Evolutionary conservation across 2,888 invertebrate genomes (phyloP), one percentile per base, ranked within the genome.

Genomic region (Andrena bicolor): DNA sequence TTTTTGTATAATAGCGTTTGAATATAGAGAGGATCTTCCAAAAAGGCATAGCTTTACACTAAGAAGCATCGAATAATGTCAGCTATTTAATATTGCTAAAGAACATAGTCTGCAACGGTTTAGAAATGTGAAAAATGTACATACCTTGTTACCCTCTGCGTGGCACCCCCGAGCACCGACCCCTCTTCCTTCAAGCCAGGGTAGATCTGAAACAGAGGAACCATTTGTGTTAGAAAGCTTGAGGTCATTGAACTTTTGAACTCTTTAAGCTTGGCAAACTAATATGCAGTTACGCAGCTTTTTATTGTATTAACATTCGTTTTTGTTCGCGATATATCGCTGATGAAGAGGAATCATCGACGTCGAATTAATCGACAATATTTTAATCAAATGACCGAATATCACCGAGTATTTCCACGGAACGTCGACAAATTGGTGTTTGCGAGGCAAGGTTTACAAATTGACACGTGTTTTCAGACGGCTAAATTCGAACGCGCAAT

Each of bases 141-240:
- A 78, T 88, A 93, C 93, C 93, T 93, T 76, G 93, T 93, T 76
- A 93, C 93, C 89, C 93, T 86, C 70, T 93, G 93, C 61, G 93
- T 93, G 20, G 93, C 92, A 64, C 92, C 92, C 60, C 93, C 93
- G 53, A 93, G 90, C 10, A 93, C 92, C 28, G 93, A 93, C 20
- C 93, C 92, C 23, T 93, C 93, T 81, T 93, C 93, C 83, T 93
- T 93, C 83, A 93, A 80, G 61, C 91, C 82, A 1, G 93, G 93
- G 82, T 93, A 93, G 76, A 93, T 93, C 93, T 93, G 92, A 61
- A 91, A 91, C 82, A 81, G 79, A 83, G 28, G 32, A 41, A 48
- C 23, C 2, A 6, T 35, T 16, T 26, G 10, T 10, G 23, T 56
- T 1, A 56, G 56, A 56, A 23, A 10, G 4, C 23, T 23, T 0